phyloP scores from a whole-genome alignment of 2,797 vertebrate genomes.

The Sorex maritimensis region DNA sequence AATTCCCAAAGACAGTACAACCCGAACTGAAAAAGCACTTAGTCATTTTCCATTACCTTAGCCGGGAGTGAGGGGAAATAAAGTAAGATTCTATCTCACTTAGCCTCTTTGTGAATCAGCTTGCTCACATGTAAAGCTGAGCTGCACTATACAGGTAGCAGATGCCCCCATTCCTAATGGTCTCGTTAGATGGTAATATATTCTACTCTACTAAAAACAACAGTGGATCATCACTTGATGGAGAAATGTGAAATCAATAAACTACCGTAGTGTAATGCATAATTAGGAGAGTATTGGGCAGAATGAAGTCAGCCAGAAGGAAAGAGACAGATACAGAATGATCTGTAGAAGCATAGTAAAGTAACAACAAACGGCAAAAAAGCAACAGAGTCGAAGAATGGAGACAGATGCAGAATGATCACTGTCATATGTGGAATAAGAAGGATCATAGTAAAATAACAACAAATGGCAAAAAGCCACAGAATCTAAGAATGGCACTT shows the following conservation, averaged over 20 bases:
- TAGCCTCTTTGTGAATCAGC: not conserved
- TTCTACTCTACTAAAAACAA: slow-evolving; percentile 14
- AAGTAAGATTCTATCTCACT: not conserved
- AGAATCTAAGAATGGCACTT: too few species aligned
- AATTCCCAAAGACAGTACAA: slow-evolving; percentile 29
- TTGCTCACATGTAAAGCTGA: not conserved
- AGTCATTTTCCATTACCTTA: slow-evolving; percentile 53
- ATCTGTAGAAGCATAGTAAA: too few species aligned
- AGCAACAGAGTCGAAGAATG: too few species aligned
- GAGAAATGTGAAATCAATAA: not conserved
- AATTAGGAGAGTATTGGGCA: not conserved
- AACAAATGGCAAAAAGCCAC: too few species aligned
- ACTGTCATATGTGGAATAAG: too few species aligned
- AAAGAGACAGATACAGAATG: too few species aligned
- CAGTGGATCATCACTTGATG: not conserved
- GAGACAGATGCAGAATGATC: too few species aligned
- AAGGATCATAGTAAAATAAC: too few species aligned
- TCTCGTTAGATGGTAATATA: not conserved
- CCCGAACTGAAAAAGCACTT: not conserved
- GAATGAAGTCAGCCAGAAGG: too few species aligned
- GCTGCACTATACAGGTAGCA: not conserved
- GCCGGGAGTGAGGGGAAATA: not conserved
- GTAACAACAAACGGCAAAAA: too few species aligned
- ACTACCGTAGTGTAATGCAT: not conserved
- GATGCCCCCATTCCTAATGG: not conserved